A percentile compares a stretch with the other conserved stretches of the same genome.
phyloP scores from a whole-genome alignment of 1,140 invertebrate genomes.

The Drosophila repletoides region DNA sequence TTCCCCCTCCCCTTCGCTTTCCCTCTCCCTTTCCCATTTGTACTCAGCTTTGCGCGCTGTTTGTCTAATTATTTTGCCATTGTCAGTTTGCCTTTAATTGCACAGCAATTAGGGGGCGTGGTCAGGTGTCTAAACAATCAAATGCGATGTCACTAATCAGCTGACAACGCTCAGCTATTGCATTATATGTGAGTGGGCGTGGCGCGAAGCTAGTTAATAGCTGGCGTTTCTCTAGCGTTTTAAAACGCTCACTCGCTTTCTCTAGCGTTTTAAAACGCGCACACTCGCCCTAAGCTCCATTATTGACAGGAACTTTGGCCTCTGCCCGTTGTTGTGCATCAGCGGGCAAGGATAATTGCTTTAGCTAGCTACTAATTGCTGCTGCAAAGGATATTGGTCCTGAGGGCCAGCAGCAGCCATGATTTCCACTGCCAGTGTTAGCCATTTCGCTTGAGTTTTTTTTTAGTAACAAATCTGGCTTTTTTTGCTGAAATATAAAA shows the following conservation, averaged over 20 bases:
- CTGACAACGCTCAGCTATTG: neutral
- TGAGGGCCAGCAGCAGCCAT: constrained; percentile 5
- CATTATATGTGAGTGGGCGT: neutral
- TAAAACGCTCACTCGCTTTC: constrained; percentile 4
- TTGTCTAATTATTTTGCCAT: constrained; percentile 71
- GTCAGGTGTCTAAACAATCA: constrained; percentile 48
- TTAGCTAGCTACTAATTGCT: constrained; percentile 68
- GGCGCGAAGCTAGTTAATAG: neutral
- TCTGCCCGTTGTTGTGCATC: constrained; percentile 15
- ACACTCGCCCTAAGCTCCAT: neutral
- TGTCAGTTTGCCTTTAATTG: constrained; percentile 75
- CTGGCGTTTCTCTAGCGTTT: constrained; percentile 17
- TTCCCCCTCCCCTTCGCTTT: neutral
- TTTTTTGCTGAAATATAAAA: too few relatives aligned
- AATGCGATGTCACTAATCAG: constrained; percentile 30
- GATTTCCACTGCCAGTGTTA: too few relatives aligned
- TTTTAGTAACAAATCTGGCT: too few relatives aligned
- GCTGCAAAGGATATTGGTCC: constrained; percentile 27
- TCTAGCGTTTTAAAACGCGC: constrained; percentile 8
- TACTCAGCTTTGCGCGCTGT: constrained; percentile 4
- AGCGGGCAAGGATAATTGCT: constrained; percentile 59
- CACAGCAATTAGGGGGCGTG: constrained; percentile 52
- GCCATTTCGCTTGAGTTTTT: too few relatives aligned
- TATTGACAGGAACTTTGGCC: constrained; percentile 4
- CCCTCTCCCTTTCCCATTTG: too few relatives aligned